A percentile compares a stretch with the other conserved stretches of the same genome.
phyloP scores from a whole-genome alignment of 2,888 invertebrate species.

The Digitonthophagus gazella region DNA sequence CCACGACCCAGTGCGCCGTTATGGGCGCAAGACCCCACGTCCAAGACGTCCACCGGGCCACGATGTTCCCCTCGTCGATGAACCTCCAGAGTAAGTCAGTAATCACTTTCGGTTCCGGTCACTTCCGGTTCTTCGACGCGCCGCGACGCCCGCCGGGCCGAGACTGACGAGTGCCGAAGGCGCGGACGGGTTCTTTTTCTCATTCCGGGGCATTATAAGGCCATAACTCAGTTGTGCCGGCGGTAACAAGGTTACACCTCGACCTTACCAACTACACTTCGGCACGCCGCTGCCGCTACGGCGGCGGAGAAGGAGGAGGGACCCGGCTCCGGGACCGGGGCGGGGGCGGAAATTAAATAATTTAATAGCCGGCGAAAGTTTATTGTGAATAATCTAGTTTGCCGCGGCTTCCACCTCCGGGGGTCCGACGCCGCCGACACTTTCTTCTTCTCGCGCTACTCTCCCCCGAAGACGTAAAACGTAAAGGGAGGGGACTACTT shows the following conservation, averaged over 20 bases:
- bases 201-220: slow-evolving; percentile 51
- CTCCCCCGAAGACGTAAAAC: neutral
- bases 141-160: slow-evolving; percentile 42
- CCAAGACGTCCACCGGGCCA: slow-evolving; percentile 57
- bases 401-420: slow-evolving; percentile 34
- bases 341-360: slow-evolving; percentile 53
- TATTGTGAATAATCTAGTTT: slow-evolving; percentile 56
- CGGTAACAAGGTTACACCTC: slow-evolving; percentile 55
- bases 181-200: slow-evolving; percentile 49
- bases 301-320: neutral
- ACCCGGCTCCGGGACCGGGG: slow-evolving; percentile 45
- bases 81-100: slow-evolving; percentile 74
- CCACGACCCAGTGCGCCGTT: slow-evolving; percentile 54
- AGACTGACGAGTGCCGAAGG: slow-evolving; percentile 49
- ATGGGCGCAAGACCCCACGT: slow-evolving; percentile 51
- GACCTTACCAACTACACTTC: slow-evolving; percentile 49
- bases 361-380: slow-evolving; percentile 55
- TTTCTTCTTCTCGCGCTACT: slow-evolving; percentile 9
- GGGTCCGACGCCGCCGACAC: slow-evolving; percentile 20
- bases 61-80: slow-evolving; percentile 77
- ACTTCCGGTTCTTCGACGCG: slow-evolving; percentile 1
- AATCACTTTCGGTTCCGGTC: slow-evolving; percentile 4
- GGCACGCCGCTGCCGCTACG: slow-evolving; percentile 31
- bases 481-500: too few species aligned
- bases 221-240: slow-evolving; percentile 52